These are phyloP conservation scores for Tinea semifulvella DNA, from an alignment of 2,888 invertebrate species.

Conservation along the genomic window DNA sequence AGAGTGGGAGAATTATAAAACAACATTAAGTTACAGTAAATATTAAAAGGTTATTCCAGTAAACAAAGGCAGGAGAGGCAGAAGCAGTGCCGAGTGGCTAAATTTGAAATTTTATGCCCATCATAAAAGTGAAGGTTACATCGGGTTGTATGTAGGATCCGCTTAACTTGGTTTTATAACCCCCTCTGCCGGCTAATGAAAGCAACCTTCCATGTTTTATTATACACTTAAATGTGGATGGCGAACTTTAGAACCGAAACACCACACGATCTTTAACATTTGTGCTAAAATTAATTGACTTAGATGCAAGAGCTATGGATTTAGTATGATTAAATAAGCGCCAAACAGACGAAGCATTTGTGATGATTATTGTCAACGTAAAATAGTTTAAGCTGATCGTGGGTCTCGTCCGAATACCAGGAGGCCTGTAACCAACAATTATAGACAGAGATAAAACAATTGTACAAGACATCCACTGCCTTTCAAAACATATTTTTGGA, in stretches of 20 bases:
- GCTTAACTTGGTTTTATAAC: conserved; percentile 44
- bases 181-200: conserved; percentile 42
- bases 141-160: conserved; percentile 30
- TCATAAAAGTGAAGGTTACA: conserved; percentile 51
- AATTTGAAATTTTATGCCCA: conserved; percentile 55
- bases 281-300: conserved; percentile 20
- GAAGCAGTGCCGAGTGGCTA: conserved; percentile 35
- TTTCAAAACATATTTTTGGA: no score
- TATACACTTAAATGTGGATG: conserved; percentile 40
- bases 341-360: no score
- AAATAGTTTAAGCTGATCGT: no score
- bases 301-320: no score
- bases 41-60: conserved; percentile 21
- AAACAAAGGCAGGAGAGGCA: conserved; percentile 26
- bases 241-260: conserved; percentile 25
- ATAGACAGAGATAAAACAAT: no score
- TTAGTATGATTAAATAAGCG: no score
- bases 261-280: conserved; percentile 24
- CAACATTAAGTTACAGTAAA: no score
- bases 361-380: no score
- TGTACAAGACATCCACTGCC: no score
- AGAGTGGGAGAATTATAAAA: no score
- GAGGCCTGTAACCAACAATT: no score
- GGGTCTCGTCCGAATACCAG: no score
- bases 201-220: conserved; percentile 54